Base-by-base conservation (phyloP, 1,140 invertebrate species). In the Hyles vespertilio region DNA sequence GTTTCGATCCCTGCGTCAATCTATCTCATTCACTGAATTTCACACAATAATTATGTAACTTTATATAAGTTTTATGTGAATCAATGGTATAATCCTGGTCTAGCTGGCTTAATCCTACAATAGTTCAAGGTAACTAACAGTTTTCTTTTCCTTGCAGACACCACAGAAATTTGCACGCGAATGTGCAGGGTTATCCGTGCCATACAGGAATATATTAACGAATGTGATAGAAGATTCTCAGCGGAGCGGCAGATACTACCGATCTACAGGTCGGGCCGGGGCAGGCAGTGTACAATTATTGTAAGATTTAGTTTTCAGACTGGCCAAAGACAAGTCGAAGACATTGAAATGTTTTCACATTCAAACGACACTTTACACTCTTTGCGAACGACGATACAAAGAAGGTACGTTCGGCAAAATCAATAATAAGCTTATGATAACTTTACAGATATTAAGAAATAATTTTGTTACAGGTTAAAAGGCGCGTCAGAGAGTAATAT, bases 141-240 rank as follows among this genome's bases (percentile, higher is more conserved):
- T 40, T 5, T 40, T 8, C 36, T 52, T 43, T 32, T n/a, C 32
- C 3, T 87, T 89, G 68, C 67, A 90, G 88, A 90, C 69, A 81
- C 79, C 50, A 79, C 84, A 47, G 85, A 89, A 59, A 85, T 83
- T 72, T 87, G 91, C 67, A 89, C 91, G 61, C 91, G 92, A 85
- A 97, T 98, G 93, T 98, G 97, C 82, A 93, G 98, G 60, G 95
- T 99, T 32, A 92, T 99, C 77, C 96, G 97, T 90, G 97, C 98
- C 69, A 92, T 99, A 61, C 94, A 96, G 74, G 97, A 99, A 90
- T 99, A 99, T 81, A 94, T 99, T 57, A 95, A 94, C 62, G 97
- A 99, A 88, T 99, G 97, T 91, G 98, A 99, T 91, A 94, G 94
- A 58, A 94, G 96, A 58, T 99, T 96, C 89, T 93, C 94, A 32